A percentile compares a stretch with the other conserved stretches of the same genome.
phyloP scores from a whole-genome alignment of 2,888 invertebrate species.

The Lochmaea crataegi region DNA sequence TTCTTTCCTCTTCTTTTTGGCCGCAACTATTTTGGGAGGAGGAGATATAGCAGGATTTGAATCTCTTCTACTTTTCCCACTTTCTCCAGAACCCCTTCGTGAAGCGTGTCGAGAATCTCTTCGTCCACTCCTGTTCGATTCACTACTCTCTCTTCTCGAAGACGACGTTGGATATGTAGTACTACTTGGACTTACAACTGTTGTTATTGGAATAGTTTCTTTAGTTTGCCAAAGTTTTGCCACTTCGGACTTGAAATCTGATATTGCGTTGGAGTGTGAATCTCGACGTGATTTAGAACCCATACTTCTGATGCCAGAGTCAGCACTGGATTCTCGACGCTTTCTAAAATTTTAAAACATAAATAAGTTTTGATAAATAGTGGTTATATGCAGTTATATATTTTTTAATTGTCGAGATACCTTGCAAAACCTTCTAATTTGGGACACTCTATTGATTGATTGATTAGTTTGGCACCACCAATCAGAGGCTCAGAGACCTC shows the following conservation, averaged over 20 bases:
- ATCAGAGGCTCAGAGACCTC: too few relatives aligned
- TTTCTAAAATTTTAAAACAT: constrained; percentile 66
- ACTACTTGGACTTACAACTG: constrained; percentile 63
- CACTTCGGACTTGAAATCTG: constrained; percentile 78
- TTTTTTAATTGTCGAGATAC: too few relatives aligned
- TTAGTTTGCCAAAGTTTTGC: constrained; percentile 77
- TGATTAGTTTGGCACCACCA: too few relatives aligned
- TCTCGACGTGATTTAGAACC: constrained; percentile 80
- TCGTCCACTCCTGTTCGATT: constrained; percentile 66
- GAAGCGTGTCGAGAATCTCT: constrained; percentile 70
- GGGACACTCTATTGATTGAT: too few relatives aligned
- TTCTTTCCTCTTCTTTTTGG: constrained; percentile 72
- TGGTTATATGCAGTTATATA: background rate
- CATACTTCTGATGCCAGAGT: constrained; percentile 80
- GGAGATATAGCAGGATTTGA: constrained; percentile 72
- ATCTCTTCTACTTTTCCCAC: constrained; percentile 75
- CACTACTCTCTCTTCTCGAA: constrained; percentile 64
- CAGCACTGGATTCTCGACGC: constrained; percentile 88
- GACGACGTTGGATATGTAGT: constrained; percentile 23
- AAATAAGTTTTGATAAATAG: background rate
- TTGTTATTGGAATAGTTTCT: constrained; percentile 71
- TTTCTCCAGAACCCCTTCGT: constrained; percentile 76
- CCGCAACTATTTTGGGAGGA: constrained; percentile 71
- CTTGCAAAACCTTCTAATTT: too few relatives aligned
- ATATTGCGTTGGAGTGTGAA: constrained; percentile 73